Conservation (phyloP, 1,140 invertebrate species). For the Drosophila sulfurigaster region DNA sequence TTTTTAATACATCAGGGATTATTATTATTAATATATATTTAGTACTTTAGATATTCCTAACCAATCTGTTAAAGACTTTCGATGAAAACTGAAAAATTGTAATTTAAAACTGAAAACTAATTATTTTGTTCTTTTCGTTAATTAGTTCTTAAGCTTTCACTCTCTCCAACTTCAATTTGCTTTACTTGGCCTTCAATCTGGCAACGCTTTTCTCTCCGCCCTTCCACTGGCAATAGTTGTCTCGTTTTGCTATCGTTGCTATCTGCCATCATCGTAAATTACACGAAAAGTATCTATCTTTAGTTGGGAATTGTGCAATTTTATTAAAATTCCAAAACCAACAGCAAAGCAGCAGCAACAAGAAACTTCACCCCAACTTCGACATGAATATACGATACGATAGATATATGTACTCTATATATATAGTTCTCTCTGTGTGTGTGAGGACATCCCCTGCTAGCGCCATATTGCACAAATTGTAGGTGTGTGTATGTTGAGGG, state of each 20-base stretch:
- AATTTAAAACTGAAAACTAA: no score
- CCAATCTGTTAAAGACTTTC: no score
- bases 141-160: neutral
- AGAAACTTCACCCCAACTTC: constrained; percentile 9
- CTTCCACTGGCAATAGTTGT: constrained; percentile 3
- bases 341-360: constrained; percentile 41
- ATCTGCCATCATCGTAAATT: constrained; percentile 79
- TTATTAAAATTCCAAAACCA: constrained; percentile 80
- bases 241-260: constrained; percentile 66
- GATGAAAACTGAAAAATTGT: no score
- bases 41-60: no score
- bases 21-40: no score
- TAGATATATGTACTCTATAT: constrained; percentile 4
- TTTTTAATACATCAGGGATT: no score
- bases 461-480: constrained; percentile 78
- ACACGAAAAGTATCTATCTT: constrained; percentile 82
- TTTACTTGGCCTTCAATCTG: constrained; percentile 1
- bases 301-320: constrained; percentile 78
- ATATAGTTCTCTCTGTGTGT: neutral
- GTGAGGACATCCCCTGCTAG: constrained; percentile 45
- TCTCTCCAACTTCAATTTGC: neutral
- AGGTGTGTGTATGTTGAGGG: constrained; percentile 36
- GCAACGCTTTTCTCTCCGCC: neutral
- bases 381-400: constrained; percentile 53
- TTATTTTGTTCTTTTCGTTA: neutral